A percentile compares a stretch with the other conserved stretches of the same genome.
Evolutionary conservation across 2,888 invertebrate genomes (phyloP).

Genomic region (Mythimna vitellina): DNA sequence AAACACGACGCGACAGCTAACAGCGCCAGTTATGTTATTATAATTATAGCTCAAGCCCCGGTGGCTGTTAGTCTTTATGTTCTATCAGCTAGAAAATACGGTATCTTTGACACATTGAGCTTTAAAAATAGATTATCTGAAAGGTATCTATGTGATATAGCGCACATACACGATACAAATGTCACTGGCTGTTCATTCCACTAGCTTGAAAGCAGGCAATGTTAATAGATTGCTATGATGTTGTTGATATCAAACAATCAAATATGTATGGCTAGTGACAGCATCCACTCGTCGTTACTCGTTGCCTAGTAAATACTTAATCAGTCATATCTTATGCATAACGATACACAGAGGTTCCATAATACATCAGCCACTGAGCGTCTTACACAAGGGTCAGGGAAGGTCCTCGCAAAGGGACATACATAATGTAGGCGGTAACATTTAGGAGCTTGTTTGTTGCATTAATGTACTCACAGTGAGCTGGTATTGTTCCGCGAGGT

Average conservation of each 20-base stretch:
- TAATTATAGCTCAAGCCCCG: constrained; percentile 22
- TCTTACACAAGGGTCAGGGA: constrained; percentile 29
- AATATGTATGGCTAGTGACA: constrained; percentile 40
- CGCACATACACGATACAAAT: neutral
- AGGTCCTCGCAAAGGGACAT: constrained; percentile 8
- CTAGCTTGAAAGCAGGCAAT: constrained; percentile 1
- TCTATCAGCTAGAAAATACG: too few relatives aligned
- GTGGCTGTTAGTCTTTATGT: neutral
- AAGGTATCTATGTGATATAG: neutral
- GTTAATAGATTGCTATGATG: constrained; percentile 2
- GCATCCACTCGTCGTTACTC: constrained; percentile 19
- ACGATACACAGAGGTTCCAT: constrained; percentile 27
- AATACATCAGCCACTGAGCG: constrained; percentile 14
- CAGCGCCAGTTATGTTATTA: constrained; percentile 22
- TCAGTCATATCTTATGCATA: constrained; percentile 41
- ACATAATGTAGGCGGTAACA: constrained; percentile 23
- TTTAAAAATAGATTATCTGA: neutral
- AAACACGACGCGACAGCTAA: constrained; percentile 13
- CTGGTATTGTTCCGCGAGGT: constrained; percentile 29
- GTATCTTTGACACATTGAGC: neutral
- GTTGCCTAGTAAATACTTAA: constrained; percentile 32
- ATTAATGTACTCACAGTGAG: constrained; percentile 24
- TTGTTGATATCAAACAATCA: constrained; percentile 19
- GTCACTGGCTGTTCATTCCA: neutral
- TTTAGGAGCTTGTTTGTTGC: constrained; percentile 24